Evolutionary conservation across 2,797 vertebrate genomes (phyloP).

Genomic region (Diplodus puntazzo): DNA sequence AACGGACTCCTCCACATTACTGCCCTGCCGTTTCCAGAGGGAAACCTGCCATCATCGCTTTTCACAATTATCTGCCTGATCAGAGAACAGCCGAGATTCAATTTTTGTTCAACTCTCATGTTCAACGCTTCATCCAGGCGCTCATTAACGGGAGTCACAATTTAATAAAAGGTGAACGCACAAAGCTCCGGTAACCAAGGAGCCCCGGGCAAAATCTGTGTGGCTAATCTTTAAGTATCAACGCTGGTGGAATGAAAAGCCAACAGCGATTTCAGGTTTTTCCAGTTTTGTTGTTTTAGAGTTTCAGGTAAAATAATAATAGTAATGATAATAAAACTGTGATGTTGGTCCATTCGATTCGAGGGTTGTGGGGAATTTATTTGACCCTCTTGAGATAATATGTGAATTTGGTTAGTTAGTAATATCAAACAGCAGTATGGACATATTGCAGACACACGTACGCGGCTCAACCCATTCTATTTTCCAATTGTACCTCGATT

Average conservation of each 20-base stretch:
- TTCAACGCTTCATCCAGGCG: neutral
- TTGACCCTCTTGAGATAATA: too few species aligned
- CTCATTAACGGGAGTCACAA: neutral
- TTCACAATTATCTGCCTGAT: slow-evolving; percentile 60
- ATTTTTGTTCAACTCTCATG: neutral
- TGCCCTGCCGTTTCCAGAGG: neutral
- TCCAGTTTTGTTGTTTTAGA: neutral
- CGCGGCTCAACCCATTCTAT: neutral
- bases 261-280: neutral
- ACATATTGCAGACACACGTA: neutral
- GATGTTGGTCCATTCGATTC: neutral
- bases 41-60: slow-evolving; percentile 41
- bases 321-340: too few species aligned
- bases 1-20: neutral
- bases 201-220: neutral
- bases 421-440: neutral
- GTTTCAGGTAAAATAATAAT: neutral
- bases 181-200: neutral
- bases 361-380: neutral
- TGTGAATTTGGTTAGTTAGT: neutral
- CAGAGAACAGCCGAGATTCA: slow-evolving; percentile 44
- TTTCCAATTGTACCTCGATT: neutral
- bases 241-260: neutral
- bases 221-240: neutral
- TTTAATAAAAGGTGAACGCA: neutral